Evolutionary conservation across 2,888 invertebrate genomes (phyloP), one percentile per base, ranked within the genome.

Genomic region (Osedax frankpressi): DNA sequence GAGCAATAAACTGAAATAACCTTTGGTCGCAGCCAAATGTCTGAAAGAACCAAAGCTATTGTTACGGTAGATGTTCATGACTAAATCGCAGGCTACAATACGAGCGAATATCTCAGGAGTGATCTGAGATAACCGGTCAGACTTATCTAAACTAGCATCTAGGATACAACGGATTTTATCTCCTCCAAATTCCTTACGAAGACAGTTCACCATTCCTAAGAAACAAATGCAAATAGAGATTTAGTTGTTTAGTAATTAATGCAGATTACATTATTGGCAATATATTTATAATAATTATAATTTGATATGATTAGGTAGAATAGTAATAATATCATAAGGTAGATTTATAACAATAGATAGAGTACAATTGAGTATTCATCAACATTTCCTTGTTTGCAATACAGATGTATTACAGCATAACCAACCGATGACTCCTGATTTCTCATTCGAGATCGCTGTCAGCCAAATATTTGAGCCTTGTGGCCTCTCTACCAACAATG

Each of bases 171-270:
- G 89, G 62, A 92, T 88, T 79, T 89, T 89, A 74, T 87, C 86
- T 26, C 94, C 94, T 77, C 93, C 93, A 3, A 90, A 88, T 87
- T 96, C 96, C 79, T 89, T 89, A 80, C 90, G 90, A 78, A 97
- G 87, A 84, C 97, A 98, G 82, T 93, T 91, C 80, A 91, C 89
- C 82, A 97, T 87, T 68, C 97, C 97, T 74, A 94, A 87, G 76
- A 92, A 87, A 19, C 97, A 96, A 82, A 88, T 88, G n/a, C n/a
- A n/a, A n/a, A n/a, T n/a, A n/a, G n/a, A n/a, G n/a, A n/a, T n/a
- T n/a, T n/a, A n/a, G n/a, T n/a, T n/a, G n/a, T n/a, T n/a, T n/a
- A n/a, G n/a, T n/a, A n/a, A n/a, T n/a, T n/a, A n/a, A n/a, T n/a
- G n/a, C n/a, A n/a, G n/a, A n/a, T n/a, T n/a, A n/a, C n/a, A n/a